Base-by-base conservation (phyloP, 2,113 vertebrate species). In the Pelobates fuscus region DNA sequence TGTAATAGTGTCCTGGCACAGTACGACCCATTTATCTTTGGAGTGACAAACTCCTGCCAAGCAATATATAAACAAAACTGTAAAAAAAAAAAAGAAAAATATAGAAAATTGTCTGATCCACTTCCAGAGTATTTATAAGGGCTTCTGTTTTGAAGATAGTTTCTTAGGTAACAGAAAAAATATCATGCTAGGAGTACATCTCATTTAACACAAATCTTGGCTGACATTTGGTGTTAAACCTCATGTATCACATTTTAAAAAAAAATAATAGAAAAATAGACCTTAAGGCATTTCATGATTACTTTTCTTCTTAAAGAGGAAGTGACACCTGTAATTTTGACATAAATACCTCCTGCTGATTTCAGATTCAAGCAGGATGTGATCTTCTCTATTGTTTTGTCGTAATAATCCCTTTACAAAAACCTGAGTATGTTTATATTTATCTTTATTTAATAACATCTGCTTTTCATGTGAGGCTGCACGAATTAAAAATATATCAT, bases 91-190 rank as follows among this genome's bases (percentile, higher is more conserved):
- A 71, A 37, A 82, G 20, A 84, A 87, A 88, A 89, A n/a, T n/a
- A n/a, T n/a, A n/a, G n/a, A n/a, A n/a, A n/a, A n/a, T n/a, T 76
- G 86, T 87, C 89, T 91, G 91, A 91, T 85, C 86, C 87, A 85
- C 90, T 88, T 89, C 89, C 85, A 86, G 89, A 88, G 87, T 86
- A 91, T 92, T 91, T 91, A 91, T 84, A 87, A 92, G 86, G 85
- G 91, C 93, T 94, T 93, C 92, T 92, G 91, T 94, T 94, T 91
- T 91, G 92, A 91, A 91, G 91, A 91, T 92, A 92, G 93, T 93
- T 92, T 91, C 92, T 92, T 91, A 92, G 92, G 92, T 89, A 92
- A 94, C 90, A 78, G 84, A 88, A 87, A n/a, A 79, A 85, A 91
- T 89, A 93, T 91, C 85, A 91, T 80, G 83, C 84, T 86, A 80